Base-by-base conservation (phyloP, 2,797 vertebrate genomes). In the Aeoliscus strigatus region DNA sequence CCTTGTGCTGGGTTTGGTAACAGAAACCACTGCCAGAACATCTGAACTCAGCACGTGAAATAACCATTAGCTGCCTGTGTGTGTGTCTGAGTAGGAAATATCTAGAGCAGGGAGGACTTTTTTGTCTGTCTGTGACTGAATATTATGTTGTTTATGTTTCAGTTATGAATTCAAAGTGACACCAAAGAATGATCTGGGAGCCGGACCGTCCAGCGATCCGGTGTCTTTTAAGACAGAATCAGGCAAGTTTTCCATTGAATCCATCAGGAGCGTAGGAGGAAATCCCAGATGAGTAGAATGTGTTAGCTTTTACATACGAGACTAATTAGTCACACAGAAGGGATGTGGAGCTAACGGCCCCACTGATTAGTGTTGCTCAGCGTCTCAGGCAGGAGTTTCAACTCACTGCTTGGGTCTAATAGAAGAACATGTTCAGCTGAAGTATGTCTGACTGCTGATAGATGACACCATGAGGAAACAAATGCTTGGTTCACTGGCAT, bases 161-260 rank as follows among this genome's bases (percentile, higher is more conserved):
- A 99, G 96, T 70, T 99, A 99, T 37, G 90, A 93, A 80, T 99
- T 99, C 76, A 87, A 82, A 1, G 96, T 99, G 57, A 94, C 88
- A 53, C 89, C 96, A 12, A 92, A 77, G 82, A 99, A 99, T 39
- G 91, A 92, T 44, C 83, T 93, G 15, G 96, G 96, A 50, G 80
- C 85, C 30, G 94, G 96, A 28, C 95, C 96, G 3, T 68, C 86
- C 41, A 96, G 89, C 60, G 89, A 91, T 1, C 79, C 89, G 1
- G 91, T 96, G 73, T 18, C 87, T 23, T 99, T 99, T 57, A 93
- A 48, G 65, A 99, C 96, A n/a, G 96, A 99, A 81, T 98, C 96
- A 83, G 96, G 96, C 91, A 91, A 84, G 67, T 46, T 53, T 32
- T 24, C 18, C 9, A 50, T 48, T 6, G 14, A 14, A 25, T 46